Conservation (phyloP, 2,888 invertebrate genomes). For the Pediacus dermestoides region DNA sequence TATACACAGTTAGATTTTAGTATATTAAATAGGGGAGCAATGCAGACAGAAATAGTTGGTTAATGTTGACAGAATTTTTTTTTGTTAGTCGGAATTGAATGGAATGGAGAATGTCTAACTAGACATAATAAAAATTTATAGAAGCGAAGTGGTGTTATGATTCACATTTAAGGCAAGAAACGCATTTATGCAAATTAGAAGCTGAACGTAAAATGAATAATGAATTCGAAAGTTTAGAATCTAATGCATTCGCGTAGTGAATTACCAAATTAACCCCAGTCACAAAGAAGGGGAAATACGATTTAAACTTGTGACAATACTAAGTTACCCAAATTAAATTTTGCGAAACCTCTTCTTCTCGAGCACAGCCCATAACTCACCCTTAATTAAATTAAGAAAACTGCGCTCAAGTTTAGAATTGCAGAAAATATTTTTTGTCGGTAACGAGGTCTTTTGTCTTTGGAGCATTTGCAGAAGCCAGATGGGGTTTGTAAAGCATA, state of each 20-base stretch:
- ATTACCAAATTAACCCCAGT: slow-evolving; percentile 18
- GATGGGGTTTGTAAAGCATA: slow-evolving; percentile 38
- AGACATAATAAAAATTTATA: too few relatives aligned
- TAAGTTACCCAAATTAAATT: slow-evolving; percentile 48
- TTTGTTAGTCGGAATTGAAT: too few relatives aligned
- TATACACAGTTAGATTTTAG: too few relatives aligned
- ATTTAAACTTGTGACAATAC: slow-evolving; percentile 46
- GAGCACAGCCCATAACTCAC: slow-evolving; percentile 29
- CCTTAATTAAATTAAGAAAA: slow-evolving; percentile 44
- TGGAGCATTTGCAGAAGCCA: slow-evolving; percentile 38
- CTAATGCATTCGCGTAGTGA: slow-evolving; percentile 35
- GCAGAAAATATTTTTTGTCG: slow-evolving; percentile 42
- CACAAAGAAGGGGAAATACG: slow-evolving; percentile 30
- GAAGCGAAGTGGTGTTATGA: too few relatives aligned
- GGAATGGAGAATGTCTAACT: too few relatives aligned
- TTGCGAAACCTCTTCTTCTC: slow-evolving; percentile 39
- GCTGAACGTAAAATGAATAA: slow-evolving; percentile 37
- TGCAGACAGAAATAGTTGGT: too few relatives aligned
- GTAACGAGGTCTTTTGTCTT: slow-evolving; percentile 46
- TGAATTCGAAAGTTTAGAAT: slow-evolving; percentile 36
- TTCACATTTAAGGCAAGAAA: slow-evolving; percentile 33
- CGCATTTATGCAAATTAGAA: slow-evolving; percentile 36
- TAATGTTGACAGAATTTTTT: too few relatives aligned
- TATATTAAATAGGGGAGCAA: too few relatives aligned
- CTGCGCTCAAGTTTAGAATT: slow-evolving; percentile 30